Conservation (phyloP, 1,140 invertebrate genomes). For the Lepidotrigona ventralis region DNA sequence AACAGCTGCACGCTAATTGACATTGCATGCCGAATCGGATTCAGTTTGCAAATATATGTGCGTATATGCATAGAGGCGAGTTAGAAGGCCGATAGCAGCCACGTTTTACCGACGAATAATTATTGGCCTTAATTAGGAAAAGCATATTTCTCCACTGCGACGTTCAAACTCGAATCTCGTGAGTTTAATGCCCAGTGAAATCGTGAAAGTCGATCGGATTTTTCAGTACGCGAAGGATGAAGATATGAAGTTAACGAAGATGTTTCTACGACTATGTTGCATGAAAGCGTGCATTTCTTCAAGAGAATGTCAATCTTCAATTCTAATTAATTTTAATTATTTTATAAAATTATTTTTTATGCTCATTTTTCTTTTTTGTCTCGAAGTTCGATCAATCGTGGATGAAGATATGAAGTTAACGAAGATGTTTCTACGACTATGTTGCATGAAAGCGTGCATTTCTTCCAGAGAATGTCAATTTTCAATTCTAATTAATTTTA, state of each 20-base stretch:
- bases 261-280: background rate
- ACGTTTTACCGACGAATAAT: background rate
- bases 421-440: background rate
- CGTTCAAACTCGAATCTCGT: background rate
- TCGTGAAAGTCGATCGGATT: slow-evolving; percentile 6
- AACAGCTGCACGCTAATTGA: background rate
- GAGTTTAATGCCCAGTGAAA: background rate
- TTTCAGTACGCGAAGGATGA: background rate
- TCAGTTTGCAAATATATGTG: background rate
- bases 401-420: too few species aligned
- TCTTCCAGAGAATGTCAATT: too few species aligned
- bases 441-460: background rate
- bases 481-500: too few species aligned
- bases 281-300: background rate
- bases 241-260: background rate
- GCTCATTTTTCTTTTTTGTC: too few species aligned
- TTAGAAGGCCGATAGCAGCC: background rate
- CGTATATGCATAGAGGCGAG: too few species aligned
- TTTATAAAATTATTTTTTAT: too few species aligned
- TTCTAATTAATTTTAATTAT: too few species aligned
- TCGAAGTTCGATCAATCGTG: too few species aligned
- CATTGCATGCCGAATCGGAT: slow-evolving; percentile 6
- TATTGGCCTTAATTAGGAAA: slow-evolving; percentile 19
- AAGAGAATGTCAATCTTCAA: too few species aligned
- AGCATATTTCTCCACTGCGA: slow-evolving; percentile 1